These are phyloP conservation scores for Bucco capensis DNA, from an alignment of 2,113 vertebrate genomes.

Conservation along the genomic window DNA sequence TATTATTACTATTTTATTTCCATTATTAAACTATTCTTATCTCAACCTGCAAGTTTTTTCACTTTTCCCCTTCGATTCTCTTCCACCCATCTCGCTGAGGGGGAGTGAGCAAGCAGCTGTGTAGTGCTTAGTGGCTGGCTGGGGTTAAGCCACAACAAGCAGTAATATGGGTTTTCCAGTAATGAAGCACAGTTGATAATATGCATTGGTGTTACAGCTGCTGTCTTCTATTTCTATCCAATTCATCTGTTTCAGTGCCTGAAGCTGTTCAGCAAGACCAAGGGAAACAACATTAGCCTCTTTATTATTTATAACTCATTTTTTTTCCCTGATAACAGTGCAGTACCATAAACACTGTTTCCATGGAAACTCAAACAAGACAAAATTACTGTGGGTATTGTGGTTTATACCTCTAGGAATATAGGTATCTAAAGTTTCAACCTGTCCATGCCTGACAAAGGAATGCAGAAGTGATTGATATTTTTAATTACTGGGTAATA, in stretches of 20 bases:
- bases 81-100: neutral
- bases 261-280: slow-evolving; percentile 66
- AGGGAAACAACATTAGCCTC: slow-evolving; percentile 66
- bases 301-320: slow-evolving; percentile 75
- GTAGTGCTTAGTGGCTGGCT: neutral
- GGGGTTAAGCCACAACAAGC: neutral
- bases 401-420: slow-evolving; percentile 51
- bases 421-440: slow-evolving; percentile 50
- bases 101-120: neutral
- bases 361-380: slow-evolving; percentile 71
- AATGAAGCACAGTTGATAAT: slow-evolving; percentile 46
- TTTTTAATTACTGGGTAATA: slow-evolving; percentile 27
- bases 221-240: slow-evolving; percentile 54
- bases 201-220: slow-evolving; percentile 54
- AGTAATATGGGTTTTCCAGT: slow-evolving; percentile 27
- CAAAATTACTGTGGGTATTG: slow-evolving; percentile 57
- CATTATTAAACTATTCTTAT: neutral
- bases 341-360: slow-evolving; percentile 68
- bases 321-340: slow-evolving; percentile 54
- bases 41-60: neutral
- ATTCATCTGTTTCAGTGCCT: slow-evolving; percentile 62
- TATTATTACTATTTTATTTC: neutral
- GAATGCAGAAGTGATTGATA: slow-evolving; percentile 17
- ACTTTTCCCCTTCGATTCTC: neutral
- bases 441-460: slow-evolving; percentile 20